A percentile compares a stretch with the other conserved stretches of the same genome.
Conservation (phyloP, 1,140 invertebrate species). For the silkworm (Bombyx mori) region DNA sequence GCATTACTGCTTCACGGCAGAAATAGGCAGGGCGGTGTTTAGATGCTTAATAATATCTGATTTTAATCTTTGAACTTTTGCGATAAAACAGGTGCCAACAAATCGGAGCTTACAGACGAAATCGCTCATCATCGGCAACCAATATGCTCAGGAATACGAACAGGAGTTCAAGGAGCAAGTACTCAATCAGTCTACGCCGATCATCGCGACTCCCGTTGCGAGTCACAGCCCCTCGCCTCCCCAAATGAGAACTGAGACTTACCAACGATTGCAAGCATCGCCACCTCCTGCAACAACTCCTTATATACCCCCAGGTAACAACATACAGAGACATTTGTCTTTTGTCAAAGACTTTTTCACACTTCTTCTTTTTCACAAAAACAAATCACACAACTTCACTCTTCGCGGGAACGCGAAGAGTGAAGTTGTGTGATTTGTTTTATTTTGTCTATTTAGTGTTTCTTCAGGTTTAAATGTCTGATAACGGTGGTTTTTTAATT, state of each 20-base stretch:
- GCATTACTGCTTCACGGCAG: no score
- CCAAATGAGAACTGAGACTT: slow-evolving; percentile 27
- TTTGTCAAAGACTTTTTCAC: neutral
- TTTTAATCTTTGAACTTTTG: neutral
- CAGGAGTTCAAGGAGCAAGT: slow-evolving; percentile 46
- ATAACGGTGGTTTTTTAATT: no score
- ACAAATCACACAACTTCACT: no score
- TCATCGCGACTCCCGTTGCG: slow-evolving; percentile 9
- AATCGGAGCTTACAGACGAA: slow-evolving; percentile 48
- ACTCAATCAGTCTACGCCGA: slow-evolving; percentile 14
- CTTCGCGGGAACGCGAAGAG: no score
- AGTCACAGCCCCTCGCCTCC: slow-evolving; percentile 25
- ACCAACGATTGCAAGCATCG: slow-evolving; percentile 44
- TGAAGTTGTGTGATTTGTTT: no score
- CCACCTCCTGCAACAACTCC: slow-evolving; percentile 44
- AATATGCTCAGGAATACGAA: slow-evolving; percentile 61
- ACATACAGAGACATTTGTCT: neutral
- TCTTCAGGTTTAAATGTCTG: no score
- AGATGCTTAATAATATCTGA: no score
- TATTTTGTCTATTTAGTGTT: no score
- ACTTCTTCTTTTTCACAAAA: neutral
- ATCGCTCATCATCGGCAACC: slow-evolving; percentile 63
- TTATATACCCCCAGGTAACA: slow-evolving; percentile 56
- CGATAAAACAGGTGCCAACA: slow-evolving; percentile 35
- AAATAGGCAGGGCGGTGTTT: no score